Percentiles rank a stretch among this genome's conserved stretches.
Conservation (phyloP, 2,113 vertebrate genomes). For the Phyllopteryx taeniolatus region DNA sequence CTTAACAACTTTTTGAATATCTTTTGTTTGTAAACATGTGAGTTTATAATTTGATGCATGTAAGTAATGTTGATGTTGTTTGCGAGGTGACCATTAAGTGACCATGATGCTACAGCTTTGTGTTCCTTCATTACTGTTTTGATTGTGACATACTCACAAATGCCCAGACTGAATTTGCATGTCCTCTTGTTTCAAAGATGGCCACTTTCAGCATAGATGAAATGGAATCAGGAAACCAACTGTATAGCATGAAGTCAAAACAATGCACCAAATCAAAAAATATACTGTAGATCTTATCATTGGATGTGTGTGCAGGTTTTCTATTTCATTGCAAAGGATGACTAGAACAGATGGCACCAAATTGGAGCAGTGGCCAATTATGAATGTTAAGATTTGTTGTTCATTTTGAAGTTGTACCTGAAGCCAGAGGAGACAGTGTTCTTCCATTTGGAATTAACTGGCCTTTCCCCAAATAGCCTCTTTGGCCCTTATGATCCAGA, state of each 20-base stretch:
- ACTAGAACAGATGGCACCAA: slow-evolving; percentile 34
- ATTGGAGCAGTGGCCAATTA: slow-evolving; percentile 35
- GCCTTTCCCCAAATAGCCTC: slow-evolving; percentile 60
- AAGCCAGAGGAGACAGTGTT: slow-evolving; percentile 53
- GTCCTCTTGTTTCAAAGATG: neutral
- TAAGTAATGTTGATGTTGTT: neutral
- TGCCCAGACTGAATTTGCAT: neutral
- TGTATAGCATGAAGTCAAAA: neutral
- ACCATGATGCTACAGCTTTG: neutral
- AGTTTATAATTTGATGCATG: no score
- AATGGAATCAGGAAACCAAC: neutral
- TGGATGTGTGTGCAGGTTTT: neutral
- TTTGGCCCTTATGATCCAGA: slow-evolving; percentile 61
- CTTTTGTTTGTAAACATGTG: no score
- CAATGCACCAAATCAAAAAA: neutral
- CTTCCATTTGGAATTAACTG: slow-evolving; percentile 62
- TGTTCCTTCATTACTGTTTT: neutral
- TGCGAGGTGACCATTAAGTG: neutral
- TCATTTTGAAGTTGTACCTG: slow-evolving; percentile 33
- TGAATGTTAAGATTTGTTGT: slow-evolving; percentile 49
- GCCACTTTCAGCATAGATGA: neutral
- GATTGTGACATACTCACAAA: neutral
- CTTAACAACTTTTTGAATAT: no score
- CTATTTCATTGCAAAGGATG: slow-evolving; percentile 23
- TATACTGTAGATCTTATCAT: neutral